Conservation (phyloP, 1,140 invertebrate species). For the Bombus cullumanus region DNA sequence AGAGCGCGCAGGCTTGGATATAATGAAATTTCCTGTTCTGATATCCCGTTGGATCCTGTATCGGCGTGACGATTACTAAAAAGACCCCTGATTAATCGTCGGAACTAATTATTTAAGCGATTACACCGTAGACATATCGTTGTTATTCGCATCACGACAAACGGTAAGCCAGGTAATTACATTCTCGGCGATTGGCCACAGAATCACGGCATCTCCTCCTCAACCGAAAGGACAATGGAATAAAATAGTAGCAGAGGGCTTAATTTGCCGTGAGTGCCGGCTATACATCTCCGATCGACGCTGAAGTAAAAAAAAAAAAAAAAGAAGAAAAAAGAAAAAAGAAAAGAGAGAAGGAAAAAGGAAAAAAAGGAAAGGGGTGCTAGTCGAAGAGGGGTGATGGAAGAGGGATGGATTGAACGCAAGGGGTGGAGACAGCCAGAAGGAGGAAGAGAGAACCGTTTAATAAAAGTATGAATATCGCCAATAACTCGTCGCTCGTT, state of each 20-base stretch:
- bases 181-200: slow-evolving; percentile 35
- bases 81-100: slow-evolving; percentile 31
- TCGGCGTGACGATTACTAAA: slow-evolving; percentile 19
- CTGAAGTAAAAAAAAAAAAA: slow-evolving; percentile 33
- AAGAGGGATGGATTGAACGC: background rate
- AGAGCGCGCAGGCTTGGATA: background rate
- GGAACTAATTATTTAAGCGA: slow-evolving; percentile 46
- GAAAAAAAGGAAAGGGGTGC: slow-evolving; percentile 9
- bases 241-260: slow-evolving; percentile 54
- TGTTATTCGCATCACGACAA: slow-evolving; percentile 22
- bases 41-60: slow-evolving; percentile 31
- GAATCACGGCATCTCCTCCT: slow-evolving; percentile 30
- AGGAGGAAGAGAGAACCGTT: slow-evolving; percentile 72
- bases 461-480: slow-evolving; percentile 84
- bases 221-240: slow-evolving; percentile 49
- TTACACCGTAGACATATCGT: slow-evolving; percentile 33
- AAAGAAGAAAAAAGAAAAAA: fast-evolving
- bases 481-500: slow-evolving; percentile 81
- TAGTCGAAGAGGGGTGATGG: background rate
- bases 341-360: background rate
- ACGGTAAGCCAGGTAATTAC: slow-evolving; percentile 36
- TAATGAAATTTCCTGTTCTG: slow-evolving; percentile 53
- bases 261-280: slow-evolving; percentile 56
- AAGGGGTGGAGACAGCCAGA: slow-evolving; percentile 57
- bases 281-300: slow-evolving; percentile 55